Percentiles rank a stretch among this genome's conserved stretches.
Conservation (phyloP, 2,113 vertebrate genomes). For the Brienomyrus longianalis region DNA sequence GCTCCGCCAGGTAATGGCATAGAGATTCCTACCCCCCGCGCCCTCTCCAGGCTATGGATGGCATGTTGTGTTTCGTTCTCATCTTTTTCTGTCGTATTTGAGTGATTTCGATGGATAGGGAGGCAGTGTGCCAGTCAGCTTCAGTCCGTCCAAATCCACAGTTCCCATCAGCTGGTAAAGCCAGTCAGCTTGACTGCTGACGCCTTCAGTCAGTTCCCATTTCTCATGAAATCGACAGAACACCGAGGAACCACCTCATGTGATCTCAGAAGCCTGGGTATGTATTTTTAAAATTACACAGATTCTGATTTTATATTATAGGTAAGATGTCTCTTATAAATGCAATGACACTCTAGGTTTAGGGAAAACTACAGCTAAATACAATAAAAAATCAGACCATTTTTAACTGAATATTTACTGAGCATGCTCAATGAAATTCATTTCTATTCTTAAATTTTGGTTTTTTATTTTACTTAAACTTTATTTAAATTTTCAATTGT, state of each 20-base stretch:
- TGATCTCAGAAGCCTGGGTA: background rate
- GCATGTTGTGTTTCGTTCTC: background rate
- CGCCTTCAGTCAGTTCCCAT: background rate
- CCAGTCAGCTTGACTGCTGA: background rate
- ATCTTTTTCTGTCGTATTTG: background rate
- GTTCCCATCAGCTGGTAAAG: background rate
- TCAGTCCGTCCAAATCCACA: background rate
- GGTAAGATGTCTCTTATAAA: background rate
- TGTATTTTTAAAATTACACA: background rate
- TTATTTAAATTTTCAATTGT: background rate
- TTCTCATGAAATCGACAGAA: background rate
- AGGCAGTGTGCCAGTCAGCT: background rate
- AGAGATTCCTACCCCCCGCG: background rate
- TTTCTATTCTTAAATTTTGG: background rate
- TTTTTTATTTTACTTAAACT: background rate
- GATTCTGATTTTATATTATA: too few relatives aligned
- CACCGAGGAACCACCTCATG: background rate
- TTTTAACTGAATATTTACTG: background rate
- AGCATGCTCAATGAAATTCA: background rate
- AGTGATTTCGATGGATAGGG: background rate
- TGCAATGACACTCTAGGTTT: background rate
- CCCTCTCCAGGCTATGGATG: background rate
- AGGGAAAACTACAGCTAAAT: background rate
- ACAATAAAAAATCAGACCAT: background rate
- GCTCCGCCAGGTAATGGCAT: background rate